phyloP scores from a whole-genome alignment of 2,888 invertebrate species.

The Halictus quadricinctus region DNA sequence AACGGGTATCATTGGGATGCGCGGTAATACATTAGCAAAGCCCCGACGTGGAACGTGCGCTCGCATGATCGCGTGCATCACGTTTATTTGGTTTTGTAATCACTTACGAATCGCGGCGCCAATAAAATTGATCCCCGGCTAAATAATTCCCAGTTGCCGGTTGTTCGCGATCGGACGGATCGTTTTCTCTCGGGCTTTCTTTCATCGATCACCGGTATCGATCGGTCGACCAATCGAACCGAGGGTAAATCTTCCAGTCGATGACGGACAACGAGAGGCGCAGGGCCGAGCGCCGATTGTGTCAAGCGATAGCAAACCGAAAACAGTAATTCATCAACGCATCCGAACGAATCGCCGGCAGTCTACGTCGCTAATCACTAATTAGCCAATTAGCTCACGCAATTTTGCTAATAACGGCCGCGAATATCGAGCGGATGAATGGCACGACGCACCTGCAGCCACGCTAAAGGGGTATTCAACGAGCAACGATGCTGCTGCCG shows the following conservation, averaged over 20 bases:
- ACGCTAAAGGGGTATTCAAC: conserved; percentile 58
- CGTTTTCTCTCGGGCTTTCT: not conserved
- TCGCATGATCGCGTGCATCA: conserved; percentile 28
- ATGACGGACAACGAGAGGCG: conserved; percentile 16
- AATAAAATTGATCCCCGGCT: conserved; percentile 41
- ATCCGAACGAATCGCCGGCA: conserved; percentile 61
- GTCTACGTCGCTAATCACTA: conserved; percentile 76
- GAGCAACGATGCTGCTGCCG: conserved; percentile 52
- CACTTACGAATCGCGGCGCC: conserved; percentile 30
- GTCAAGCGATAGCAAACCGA: conserved; percentile 57
- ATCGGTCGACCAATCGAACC: not conserved
- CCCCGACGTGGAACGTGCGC: conserved; percentile 31
- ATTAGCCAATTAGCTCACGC: conserved; percentile 79
- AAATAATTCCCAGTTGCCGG: not conserved
- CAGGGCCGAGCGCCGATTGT: conserved; percentile 43
- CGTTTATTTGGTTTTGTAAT: conserved; percentile 50
- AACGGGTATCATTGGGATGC: conserved; percentile 38
- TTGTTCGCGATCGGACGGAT: not conserved
- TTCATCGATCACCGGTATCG: not conserved
- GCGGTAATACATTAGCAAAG: conserved; percentile 41
- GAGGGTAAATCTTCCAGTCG: conserved; percentile 21
- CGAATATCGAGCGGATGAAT: conserved; percentile 65
- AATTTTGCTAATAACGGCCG: conserved; percentile 77
- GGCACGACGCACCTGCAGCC: conserved; percentile 75
- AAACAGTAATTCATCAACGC: conserved; percentile 76